Percentiles rank a stretch among this genome's conserved stretches.
Evolutionary conservation across 2,113 vertebrate genomes (phyloP).

Genomic region (Anarrhichthys ocellatus): DNA sequence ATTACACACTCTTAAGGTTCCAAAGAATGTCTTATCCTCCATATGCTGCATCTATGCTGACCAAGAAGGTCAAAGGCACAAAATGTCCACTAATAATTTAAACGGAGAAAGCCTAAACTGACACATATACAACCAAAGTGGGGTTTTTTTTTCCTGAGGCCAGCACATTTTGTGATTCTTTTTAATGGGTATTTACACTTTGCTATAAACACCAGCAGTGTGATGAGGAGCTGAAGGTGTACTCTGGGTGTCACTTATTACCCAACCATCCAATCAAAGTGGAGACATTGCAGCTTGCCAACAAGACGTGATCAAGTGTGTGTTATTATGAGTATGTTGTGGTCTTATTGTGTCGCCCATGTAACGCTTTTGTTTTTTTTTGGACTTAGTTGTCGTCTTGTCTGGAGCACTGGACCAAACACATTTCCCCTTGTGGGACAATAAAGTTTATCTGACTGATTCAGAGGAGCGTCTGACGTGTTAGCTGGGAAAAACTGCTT

Average conservation of each 20-base stretch:
- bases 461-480: background rate
- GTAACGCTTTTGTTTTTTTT: background rate
- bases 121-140: constrained; percentile 5
- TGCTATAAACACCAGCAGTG: background rate
- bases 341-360: background rate
- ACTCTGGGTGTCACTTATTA: background rate
- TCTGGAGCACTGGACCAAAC: too few relatives aligned
- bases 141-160: background rate
- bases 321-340: background rate
- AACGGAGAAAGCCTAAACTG: constrained; percentile 20
- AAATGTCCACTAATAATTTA: constrained; percentile 23
- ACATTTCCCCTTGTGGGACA: too few relatives aligned
- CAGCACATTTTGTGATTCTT: background rate
- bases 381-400: background rate
- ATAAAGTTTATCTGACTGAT: too few relatives aligned
- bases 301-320: background rate
- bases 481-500: background rate
- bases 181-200: background rate
- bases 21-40: constrained; percentile 26
- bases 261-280: background rate
- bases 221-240: background rate
- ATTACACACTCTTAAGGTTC: constrained; percentile 22
- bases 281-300: background rate
- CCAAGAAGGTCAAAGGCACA: constrained; percentile 33
- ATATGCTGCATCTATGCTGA: constrained; percentile 13